phyloP scores from a whole-genome alignment of 2,797 vertebrate genomes.

The Galagoides demidoff region DNA sequence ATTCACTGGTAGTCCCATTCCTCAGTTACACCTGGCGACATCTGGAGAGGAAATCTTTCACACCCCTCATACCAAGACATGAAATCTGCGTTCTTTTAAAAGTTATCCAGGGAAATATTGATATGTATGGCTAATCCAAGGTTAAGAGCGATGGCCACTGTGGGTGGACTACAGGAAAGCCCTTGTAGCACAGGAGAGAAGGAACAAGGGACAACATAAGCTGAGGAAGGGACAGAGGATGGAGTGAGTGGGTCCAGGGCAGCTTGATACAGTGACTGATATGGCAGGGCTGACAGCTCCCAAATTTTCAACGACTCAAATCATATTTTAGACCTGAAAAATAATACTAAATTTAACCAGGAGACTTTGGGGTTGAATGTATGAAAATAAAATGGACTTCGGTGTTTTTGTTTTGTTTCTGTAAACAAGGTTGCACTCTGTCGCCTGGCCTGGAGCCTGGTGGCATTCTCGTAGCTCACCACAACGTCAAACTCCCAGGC shows the following conservation, averaged over 20 bases:
- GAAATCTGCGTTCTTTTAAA: neutral
- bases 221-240: rapidly evolving
- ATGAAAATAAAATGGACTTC: neutral
- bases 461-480: neutral
- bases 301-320: neutral
- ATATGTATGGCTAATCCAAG: neutral
- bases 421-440: neutral
- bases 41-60: neutral
- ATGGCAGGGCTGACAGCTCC: neutral
- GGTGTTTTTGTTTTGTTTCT: neutral
- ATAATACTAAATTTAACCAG: neutral
- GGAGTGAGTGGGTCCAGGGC: too few species aligned
- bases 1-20: neutral
- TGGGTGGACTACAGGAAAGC: neutral
- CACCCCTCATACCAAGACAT: neutral
- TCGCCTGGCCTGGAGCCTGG: neutral
- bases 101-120: neutral
- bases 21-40: neutral
- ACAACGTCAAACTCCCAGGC: neutral
- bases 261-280: neutral
- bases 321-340: neutral
- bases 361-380: neutral
- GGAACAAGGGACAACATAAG: neutral
- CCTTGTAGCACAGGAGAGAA: neutral
- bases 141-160: rapidly evolving